Base-by-base conservation (phyloP, 2,888 invertebrate genomes). In the Hydropsyche betteni region DNA sequence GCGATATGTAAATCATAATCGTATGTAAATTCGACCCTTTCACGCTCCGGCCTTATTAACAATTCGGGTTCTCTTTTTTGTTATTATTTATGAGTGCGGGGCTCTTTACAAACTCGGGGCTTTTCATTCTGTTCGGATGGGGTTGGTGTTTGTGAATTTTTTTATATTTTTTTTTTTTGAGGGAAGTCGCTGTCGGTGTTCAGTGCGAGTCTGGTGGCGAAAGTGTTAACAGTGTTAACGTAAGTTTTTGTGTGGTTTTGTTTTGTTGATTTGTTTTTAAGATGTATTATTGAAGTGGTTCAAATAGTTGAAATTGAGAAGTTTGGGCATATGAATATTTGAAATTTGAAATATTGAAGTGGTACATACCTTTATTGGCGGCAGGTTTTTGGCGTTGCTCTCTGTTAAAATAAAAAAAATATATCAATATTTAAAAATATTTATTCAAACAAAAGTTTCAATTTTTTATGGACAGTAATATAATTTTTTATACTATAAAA, bases 11-110 rank as follows among this genome's bases (percentile, higher is more conserved):
- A 77, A 79, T 76, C 74, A 77, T 76, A 77, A 77, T 79, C 77
- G 73, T 76, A 79, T 79, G 79, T 77, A 79, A 79, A 79, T 79
- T 75, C 34, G 75, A 79, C 77, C 79, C 79, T 77, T 79, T 74
- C 68, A 68, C 53, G 52, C 24, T 24, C 50, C 51, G 64, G 55
- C 75, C 53, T 61, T 71, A 71, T 75, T 75, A 70, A 51, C 24
- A 53, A 70, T 70, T 70, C 70, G 5, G 8, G 36, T 61, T 61
- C 33, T 53, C 38, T 64, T 64, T 69, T 69, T 69, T 69, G 12
- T 69, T 38, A n/a, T 55, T 64, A 64, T 64, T 64, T 64, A 64
- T 36, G 33, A 12, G 34, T 5, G 12, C 36, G 64, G 7, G 2
- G 10, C 36, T 34, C 64, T 36, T 64, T 58, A 58, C 58, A 58